Base-by-base conservation (phyloP, 2,888 invertebrate species). In the Unio pictorum region DNA sequence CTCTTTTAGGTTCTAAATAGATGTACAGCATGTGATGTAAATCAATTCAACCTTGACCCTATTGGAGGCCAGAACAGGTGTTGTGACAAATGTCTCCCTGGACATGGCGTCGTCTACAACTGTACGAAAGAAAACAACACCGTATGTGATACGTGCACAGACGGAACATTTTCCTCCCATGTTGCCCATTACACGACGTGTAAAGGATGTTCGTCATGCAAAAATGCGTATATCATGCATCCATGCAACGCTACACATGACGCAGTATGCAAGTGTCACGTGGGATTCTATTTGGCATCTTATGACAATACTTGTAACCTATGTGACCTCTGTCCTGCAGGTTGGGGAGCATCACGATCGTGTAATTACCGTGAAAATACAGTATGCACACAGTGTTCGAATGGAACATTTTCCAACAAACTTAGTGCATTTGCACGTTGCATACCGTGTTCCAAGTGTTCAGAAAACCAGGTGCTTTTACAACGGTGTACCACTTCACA, bases 211-310 rank as follows among this genome's bases (percentile, higher is more conserved):
- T 75, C 77, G 57, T 71, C 73, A 20, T 88, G 89, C 54, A 78
- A 84, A 62, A 76, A 82, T 5, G 81, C 77, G 62, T 76, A 73
- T 58, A 72, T 84, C 54, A 68, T 77, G 54, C 71, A 71, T 18
- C 71, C 75, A 55, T 88, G 89, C 70, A 88, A 86, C 73, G 69
- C 66, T 18, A 87, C 87, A 5, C 86, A 86, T 64, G 84, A 89
- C 76, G 83, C 85, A 2, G 70, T 81, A 56, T 89, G 89, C 73
- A 81, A 79, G 71, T 89, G 89, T 62, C 80, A 85, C 30, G 63
- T 73, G 18, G 86, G 86, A 30, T 86, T 80, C 58, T 88, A 83
- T 73, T 84, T 80, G 61, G 79, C 84, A 57, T 30, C 64, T 8
- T 71, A 69, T 57, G 65, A 63, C 4, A 71, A 78, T 18, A 61